Base-by-base conservation (phyloP, 2,113 vertebrate species). In the Acanthochromis polyacanthus region DNA sequence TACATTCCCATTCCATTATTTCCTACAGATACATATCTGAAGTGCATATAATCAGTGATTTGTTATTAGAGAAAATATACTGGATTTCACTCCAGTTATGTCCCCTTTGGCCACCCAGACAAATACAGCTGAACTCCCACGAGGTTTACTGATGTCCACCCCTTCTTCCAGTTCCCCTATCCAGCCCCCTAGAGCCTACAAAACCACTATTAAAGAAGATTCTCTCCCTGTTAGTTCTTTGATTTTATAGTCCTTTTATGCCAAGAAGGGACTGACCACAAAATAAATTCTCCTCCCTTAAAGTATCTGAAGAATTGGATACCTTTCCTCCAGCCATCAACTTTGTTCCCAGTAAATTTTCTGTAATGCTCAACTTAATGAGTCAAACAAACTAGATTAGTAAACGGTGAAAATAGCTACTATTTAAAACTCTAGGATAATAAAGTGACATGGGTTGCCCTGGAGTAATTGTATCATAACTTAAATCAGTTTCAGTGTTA, bases 201-300 rank as follows among this genome's bases (percentile, higher is more conserved):
- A 80, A 85, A 84, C 77, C 81, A 25, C 80, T 71, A 71, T 87
- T 89, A 93, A 94, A 94, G 66, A 75, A 30, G 66, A 86, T 32
- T 69, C 80, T 69, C 86, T 88, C 77, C 61, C 73, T 82, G 51
- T 53, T 71, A 59, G 72, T 72, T 71, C 78, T 82, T 84, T 72
- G 75, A 86, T 85, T 95, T 95, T 91, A 95, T 70, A 91, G 88
- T 66, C 59, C 89, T 53, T 80, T 63, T 1, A 70, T 67, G 78
- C 53, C 53, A 62, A 87, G 70, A 28, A 78, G 74, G 63, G 74
- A 89, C 75, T 82, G 87, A 86, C 84, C 91, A 92, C 93, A 93
- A 93, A 25, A 94, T 75, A 87, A 64, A 67, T 28, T 23, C 62
- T 22, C 28, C 12, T 32, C 40, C 64, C 30, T 36, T 30, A 36